phyloP scores from a whole-genome alignment of 2,888 invertebrate genomes.

The Adelognathus sp. region DNA sequence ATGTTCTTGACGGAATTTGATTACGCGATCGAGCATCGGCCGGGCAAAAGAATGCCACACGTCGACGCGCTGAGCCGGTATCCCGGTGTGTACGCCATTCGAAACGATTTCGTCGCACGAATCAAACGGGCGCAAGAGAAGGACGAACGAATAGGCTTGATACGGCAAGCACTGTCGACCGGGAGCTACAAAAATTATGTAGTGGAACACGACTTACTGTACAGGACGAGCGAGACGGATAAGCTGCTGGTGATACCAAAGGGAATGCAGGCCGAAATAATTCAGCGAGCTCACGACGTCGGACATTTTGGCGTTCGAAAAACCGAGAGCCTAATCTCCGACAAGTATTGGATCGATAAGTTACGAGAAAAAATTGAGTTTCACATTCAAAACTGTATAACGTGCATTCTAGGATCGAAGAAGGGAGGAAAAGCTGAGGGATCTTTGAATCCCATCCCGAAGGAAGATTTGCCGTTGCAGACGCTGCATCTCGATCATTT shows the following conservation, averaged over 20 bases:
- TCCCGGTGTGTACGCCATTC: conserved; percentile 2
- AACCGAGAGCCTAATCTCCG: conserved; percentile 40
- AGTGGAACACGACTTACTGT: conserved; percentile 28
- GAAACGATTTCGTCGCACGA: not conserved
- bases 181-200: not conserved
- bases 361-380: conserved; percentile 35
- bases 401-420: conserved; percentile 62
- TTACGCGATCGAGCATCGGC: conserved; percentile 26
- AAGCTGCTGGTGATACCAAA: conserved; percentile 71
- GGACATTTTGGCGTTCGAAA: conserved; percentile 74
- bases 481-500: conserved; percentile 72
- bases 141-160: not conserved
- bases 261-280: conserved; percentile 73
- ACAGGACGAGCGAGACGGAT: conserved; percentile 17
- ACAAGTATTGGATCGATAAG: conserved; percentile 39
- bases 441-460: conserved; percentile 64
- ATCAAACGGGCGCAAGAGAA: conserved; percentile 18
- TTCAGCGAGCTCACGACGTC: conserved; percentile 70
- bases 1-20: conserved; percentile 15
- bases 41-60: conserved; percentile 24
- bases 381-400: conserved; percentile 51
- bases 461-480: conserved; percentile 66
- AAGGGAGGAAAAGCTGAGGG: conserved; percentile 68
- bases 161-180: not conserved
- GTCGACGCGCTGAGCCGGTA: conserved; percentile 46